Conservation (phyloP, 2,797 vertebrate species). For the Pseudochromis fuscus region DNA sequence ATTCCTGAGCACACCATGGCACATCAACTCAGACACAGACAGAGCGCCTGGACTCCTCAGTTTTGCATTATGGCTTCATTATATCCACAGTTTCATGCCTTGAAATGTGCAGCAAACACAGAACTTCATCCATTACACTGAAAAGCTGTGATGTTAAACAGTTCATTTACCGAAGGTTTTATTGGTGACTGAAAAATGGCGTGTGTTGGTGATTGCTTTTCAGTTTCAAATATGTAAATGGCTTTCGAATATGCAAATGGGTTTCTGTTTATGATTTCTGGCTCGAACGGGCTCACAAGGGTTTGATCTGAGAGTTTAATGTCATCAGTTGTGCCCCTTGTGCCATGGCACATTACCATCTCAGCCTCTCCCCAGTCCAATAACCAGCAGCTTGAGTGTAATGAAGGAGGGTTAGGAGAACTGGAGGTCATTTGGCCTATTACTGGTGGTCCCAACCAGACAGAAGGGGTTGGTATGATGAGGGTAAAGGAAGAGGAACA, state of each 20-base stretch:
- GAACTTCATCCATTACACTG: slow-evolving; percentile 62
- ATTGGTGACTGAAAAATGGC: slow-evolving; percentile 70
- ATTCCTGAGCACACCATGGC: slow-evolving; percentile 71
- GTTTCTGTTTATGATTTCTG: slow-evolving; percentile 73
- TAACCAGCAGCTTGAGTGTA: slow-evolving; percentile 77
- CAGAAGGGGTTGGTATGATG: slow-evolving; percentile 48
- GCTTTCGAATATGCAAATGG: slow-evolving; percentile 72
- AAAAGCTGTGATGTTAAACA: slow-evolving; percentile 71
- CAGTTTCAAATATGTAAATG: slow-evolving; percentile 73
- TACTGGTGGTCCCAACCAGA: slow-evolving; percentile 70
- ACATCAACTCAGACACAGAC: slow-evolving; percentile 71
- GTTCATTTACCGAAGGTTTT: slow-evolving; percentile 71
- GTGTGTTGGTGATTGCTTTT: slow-evolving; percentile 66
- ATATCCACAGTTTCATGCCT: slow-evolving; percentile 61
- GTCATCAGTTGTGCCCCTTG: slow-evolving; percentile 74
- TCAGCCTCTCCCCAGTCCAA: slow-evolving; percentile 69
- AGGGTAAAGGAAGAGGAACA: slow-evolving; percentile 39
- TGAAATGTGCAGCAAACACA: slow-evolving; percentile 62
- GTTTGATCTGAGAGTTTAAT: slow-evolving; percentile 80
- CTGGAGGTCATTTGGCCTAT: slow-evolving; percentile 80
- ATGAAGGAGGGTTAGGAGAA: slow-evolving; percentile 77
- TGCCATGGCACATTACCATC: slow-evolving; percentile 74
- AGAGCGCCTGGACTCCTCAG: slow-evolving; percentile 57
- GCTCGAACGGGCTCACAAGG: slow-evolving; percentile 64
- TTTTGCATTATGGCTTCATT: slow-evolving; percentile 72